Conservation (phyloP, 2,888 invertebrate species). For the Sturmia bella region DNA sequence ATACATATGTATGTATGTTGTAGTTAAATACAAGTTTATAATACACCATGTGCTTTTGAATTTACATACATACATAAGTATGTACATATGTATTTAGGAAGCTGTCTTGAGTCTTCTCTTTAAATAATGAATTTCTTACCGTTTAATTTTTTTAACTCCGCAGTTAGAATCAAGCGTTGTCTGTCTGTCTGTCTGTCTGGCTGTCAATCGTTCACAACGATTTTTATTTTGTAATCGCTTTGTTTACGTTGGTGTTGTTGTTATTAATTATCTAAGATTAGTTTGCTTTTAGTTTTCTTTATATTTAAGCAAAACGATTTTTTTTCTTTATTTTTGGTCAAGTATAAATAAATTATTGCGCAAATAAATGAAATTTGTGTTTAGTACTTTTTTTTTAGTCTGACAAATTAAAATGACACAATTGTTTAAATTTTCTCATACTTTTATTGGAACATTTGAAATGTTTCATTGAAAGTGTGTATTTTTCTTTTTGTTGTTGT, state of each 20-base stretch:
- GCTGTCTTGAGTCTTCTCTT: not conserved
- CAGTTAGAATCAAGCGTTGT: not conserved
- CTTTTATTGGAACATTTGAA: slow-evolving; percentile 9
- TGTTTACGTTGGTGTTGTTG: not conserved
- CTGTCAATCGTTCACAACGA: slow-evolving; percentile 7
- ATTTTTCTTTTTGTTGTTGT: slow-evolving; percentile 9
- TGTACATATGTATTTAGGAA: slow-evolving; percentile 7
- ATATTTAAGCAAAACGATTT: slow-evolving; percentile 5
- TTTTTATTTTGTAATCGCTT: slow-evolving; percentile 4
- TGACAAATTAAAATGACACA: slow-evolving; percentile 41
- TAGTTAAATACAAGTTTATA: no score
- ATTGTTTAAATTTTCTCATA: slow-evolving; percentile 22
- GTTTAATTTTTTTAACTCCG: slow-evolving; percentile 9
- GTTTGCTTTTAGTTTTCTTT: slow-evolving; percentile 14
- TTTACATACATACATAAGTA: not conserved
- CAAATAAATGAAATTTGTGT: slow-evolving; percentile 30
- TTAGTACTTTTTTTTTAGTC: not conserved
- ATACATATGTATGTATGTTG: no score
- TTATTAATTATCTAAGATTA: not conserved
- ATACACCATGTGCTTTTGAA: no score
- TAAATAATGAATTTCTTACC: slow-evolving; percentile 39
- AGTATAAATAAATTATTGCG: slow-evolving; percentile 58
- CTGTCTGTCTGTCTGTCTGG: not conserved
- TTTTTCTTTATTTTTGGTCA: slow-evolving; percentile 45
- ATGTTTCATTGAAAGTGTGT: slow-evolving; percentile 16